These are phyloP conservation scores for Drosophila setosimentum DNA, from an alignment of 2,888 invertebrate genomes.

Conservation along the genomic window DNA sequence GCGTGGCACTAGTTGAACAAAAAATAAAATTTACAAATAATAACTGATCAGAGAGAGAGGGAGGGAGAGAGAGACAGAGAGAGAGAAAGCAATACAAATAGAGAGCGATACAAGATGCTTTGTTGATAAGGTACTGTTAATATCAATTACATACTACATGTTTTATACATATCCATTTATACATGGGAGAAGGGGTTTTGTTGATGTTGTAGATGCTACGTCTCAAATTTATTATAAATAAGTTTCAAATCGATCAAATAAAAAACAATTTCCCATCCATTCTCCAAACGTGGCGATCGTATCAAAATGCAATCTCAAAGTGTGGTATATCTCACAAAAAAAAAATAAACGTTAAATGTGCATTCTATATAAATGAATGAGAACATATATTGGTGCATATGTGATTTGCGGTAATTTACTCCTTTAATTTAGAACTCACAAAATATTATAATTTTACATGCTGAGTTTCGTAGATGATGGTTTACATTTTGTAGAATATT, in stretches of 20 bases:
- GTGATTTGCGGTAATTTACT: background rate
- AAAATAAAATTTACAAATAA: conserved; percentile 39
- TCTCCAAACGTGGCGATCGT: background rate
- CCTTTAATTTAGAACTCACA: conserved; percentile 34
- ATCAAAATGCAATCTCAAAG: too few relatives aligned
- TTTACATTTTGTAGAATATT: conserved; percentile 71
- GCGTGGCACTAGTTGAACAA: conserved; percentile 54
- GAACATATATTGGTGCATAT: background rate
- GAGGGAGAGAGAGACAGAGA: background rate
- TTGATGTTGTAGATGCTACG: background rate
- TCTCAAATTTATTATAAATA: background rate
- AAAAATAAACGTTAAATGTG: background rate
- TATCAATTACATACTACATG: conserved; percentile 7
- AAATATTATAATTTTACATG: conserved; percentile 10
- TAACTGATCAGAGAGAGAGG: conserved; percentile 11
- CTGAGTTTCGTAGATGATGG: background rate
- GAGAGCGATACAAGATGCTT: conserved; percentile 4
- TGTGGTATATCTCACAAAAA: background rate
- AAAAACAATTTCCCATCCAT: background rate
- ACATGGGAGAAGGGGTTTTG: background rate
- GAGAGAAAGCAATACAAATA: background rate
- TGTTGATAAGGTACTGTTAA: background rate
- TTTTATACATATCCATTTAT: conserved; percentile 5
- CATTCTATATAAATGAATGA: background rate
- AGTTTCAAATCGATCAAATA: background rate